Evolutionary conservation across 2,797 vertebrate species (phyloP).

Genomic region (Chloroceryle inda): DNA sequence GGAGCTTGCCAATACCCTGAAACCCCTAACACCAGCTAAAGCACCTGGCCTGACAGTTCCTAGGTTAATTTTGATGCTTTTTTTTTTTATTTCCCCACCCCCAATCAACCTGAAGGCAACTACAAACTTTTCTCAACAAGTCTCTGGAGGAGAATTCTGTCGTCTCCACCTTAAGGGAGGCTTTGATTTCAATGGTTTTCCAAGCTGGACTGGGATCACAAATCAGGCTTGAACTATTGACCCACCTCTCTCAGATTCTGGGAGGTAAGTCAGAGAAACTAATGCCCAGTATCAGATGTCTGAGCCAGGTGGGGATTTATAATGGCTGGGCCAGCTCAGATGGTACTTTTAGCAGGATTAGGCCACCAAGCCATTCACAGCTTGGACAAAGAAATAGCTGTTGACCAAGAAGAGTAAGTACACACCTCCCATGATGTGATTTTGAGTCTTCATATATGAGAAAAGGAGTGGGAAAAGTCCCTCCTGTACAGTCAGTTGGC

Average conservation of each 20-base stretch:
- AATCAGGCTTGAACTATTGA: conserved; percentile 3
- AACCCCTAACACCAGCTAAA: background rate
- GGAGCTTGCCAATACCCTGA: conserved; percentile 11
- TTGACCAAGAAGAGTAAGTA: background rate
- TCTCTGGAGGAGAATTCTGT: background rate
- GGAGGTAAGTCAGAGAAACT: conserved; percentile 17
- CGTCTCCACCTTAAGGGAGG: background rate
- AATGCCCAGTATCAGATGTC: background rate
- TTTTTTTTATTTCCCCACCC: too few relatives aligned
- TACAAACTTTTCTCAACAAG: background rate
- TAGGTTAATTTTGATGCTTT: background rate
- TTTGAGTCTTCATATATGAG: background rate
- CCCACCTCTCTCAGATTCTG: background rate
- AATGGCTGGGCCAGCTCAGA: background rate
- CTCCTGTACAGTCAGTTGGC: background rate
- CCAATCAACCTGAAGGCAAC: conserved; percentile 27
- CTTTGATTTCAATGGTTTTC: conserved; percentile 44
- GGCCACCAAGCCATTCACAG: background rate
- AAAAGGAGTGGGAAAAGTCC: background rate
- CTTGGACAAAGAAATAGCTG: background rate
- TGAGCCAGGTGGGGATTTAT: background rate
- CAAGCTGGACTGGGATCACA: conserved; percentile 28
- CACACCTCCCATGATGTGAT: accelerated
- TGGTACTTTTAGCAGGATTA: background rate
- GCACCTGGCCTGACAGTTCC: conserved; percentile 11